Percentiles rank a stretch among this genome's conserved stretches.
Evolutionary conservation across 2,888 invertebrate species (phyloP).

Genomic region (Drosophila colorata): DNA sequence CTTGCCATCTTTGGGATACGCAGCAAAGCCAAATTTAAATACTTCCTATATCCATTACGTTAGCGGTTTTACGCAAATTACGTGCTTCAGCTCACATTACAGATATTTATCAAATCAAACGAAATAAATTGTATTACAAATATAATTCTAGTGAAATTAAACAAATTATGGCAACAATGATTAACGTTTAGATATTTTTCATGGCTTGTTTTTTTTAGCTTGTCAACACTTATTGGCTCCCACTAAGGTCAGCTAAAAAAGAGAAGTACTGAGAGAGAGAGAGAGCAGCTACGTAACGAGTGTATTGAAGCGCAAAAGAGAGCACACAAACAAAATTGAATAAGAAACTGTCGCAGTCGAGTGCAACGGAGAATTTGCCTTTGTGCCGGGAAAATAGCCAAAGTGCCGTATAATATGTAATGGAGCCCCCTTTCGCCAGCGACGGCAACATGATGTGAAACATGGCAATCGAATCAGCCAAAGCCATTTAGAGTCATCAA

Average conservation of each 20-base stretch:
- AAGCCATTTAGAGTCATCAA: conserved; percentile 79
- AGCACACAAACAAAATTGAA: conserved; percentile 48
- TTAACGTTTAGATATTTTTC: conserved; percentile 3
- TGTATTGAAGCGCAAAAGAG: background rate
- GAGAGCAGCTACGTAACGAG: background rate
- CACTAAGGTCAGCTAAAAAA: background rate
- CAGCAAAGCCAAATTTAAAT: no score
- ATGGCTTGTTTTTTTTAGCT: conserved; percentile 9
- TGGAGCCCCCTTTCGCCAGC: conserved; percentile 71
- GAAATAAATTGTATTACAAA: no score
- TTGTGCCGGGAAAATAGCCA: conserved; percentile 51
- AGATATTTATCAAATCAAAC: background rate
- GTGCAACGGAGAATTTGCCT: conserved; percentile 52
- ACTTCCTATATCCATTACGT: no score
- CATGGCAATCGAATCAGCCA: conserved; percentile 79
- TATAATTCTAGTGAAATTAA: background rate
- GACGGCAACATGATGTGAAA: conserved; percentile 78
- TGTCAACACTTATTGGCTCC: conserved; percentile 5
- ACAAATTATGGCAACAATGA: background rate
- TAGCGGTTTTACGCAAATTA: background rate
- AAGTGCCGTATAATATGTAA: conserved; percentile 79
- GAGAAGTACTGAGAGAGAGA: background rate
- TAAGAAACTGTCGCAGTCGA: conserved; percentile 56
- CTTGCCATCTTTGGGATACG: no score
- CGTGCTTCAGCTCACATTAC: background rate